phyloP scores from a whole-genome alignment of 2,113 vertebrate genomes.

The Alectura lathami region DNA sequence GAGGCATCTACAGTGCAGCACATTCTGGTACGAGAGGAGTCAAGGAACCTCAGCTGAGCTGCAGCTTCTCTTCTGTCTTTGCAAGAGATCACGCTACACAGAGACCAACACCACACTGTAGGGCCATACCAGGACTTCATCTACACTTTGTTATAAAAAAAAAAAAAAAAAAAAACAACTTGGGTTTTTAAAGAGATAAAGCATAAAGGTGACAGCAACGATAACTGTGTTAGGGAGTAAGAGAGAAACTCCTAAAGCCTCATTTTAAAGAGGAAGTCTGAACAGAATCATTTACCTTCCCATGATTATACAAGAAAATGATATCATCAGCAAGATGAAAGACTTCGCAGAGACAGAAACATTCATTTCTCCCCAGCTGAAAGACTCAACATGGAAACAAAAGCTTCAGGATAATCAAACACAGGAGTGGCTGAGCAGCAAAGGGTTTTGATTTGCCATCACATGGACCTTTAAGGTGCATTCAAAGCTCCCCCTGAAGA shows the following conservation, averaged over 20 bases:
- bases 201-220: background rate
- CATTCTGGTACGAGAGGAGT: conserved; percentile 16
- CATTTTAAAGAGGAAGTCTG: background rate
- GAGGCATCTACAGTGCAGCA: background rate
- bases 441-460: conserved; percentile 4
- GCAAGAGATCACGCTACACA: background rate
- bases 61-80: background rate
- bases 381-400: conserved; percentile 37
- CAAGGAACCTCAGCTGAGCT: background rate
- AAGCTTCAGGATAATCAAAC: conserved; percentile 34
- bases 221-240: background rate
- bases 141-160: background rate
- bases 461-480: background rate
- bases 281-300: background rate
- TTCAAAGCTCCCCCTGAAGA: background rate
- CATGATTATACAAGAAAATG: background rate
- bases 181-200: too few species aligned
- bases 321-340: conserved; percentile 20
- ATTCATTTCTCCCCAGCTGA: background rate
- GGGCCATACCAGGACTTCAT: background rate
- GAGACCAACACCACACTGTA: background rate
- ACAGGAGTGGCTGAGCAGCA: conserved; percentile 1
- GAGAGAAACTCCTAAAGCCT: background rate
- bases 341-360: background rate
- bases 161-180: background rate